Percentiles rank a stretch among this genome's conserved stretches.
These are phyloP conservation scores for Hypomesus transpacificus DNA, from an alignment of 2,113 vertebrate species.

Conservation along the genomic window DNA sequence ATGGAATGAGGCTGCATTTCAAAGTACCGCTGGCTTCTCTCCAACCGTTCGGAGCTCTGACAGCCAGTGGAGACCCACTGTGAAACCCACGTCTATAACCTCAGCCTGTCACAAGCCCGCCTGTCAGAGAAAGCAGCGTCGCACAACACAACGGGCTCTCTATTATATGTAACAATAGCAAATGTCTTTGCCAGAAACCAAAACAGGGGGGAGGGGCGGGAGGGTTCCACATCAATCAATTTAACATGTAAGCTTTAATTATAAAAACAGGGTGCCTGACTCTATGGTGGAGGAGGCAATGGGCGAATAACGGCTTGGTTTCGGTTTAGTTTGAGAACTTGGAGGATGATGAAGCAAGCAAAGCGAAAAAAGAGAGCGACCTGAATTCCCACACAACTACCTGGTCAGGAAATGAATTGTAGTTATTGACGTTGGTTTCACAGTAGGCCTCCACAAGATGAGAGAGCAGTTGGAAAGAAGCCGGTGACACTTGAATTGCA, in stretches of 20 bases:
- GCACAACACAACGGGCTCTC: too few species aligned
- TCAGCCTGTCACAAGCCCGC: background rate
- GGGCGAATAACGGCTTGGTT: background rate
- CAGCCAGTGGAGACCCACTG: background rate
- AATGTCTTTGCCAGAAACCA: background rate
- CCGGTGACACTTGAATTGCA: too few species aligned
- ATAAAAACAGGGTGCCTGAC: background rate
- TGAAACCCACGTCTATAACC: background rate
- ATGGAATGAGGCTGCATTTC: too few species aligned
- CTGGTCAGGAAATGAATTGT: background rate
- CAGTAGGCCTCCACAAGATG: background rate
- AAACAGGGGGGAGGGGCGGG: background rate
- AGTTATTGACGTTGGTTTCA: background rate
- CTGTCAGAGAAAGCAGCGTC: too few species aligned
- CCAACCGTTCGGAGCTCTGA: background rate
- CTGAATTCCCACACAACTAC: background rate
- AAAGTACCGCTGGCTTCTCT: background rate
- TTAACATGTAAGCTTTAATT: background rate
- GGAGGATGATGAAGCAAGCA: background rate
- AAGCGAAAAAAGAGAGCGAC: background rate
- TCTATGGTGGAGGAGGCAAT: background rate
- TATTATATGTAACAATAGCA: background rate
- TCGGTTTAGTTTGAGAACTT: background rate
- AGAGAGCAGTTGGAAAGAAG: background rate
- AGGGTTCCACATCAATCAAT: background rate